Percentiles rank a stretch among this genome's conserved stretches.
Evolutionary conservation across 1,140 invertebrate species (phyloP).

Genomic region (Trachelipus rathkii): DNA sequence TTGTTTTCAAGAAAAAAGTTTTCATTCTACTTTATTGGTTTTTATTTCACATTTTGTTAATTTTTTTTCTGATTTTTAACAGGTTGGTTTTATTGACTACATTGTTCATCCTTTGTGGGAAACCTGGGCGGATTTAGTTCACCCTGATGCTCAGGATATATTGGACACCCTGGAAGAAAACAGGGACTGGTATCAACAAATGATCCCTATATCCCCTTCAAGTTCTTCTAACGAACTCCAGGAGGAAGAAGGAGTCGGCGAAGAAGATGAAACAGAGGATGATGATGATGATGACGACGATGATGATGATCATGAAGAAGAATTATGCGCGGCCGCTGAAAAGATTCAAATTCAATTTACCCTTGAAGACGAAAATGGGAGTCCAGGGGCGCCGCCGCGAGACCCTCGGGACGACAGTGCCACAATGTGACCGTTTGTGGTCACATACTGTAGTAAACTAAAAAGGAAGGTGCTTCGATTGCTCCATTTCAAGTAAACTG

Average conservation of each 20-base stretch:
- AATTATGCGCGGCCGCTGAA: slow-evolving; percentile 44
- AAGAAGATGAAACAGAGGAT: slow-evolving; percentile 16
- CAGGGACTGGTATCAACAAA: slow-evolving; percentile 91
- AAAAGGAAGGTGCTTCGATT: slow-evolving; percentile 41
- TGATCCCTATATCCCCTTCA: slow-evolving; percentile 59
- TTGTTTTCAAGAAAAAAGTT: no score
- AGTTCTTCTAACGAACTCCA: slow-evolving; percentile 48
- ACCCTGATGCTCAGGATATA: slow-evolving; percentile 96
- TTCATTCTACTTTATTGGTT: no score
- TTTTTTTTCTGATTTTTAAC: slow-evolving; percentile 27
- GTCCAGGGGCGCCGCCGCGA: slow-evolving; percentile 30
- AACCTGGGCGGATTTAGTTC: slow-evolving; percentile 97
- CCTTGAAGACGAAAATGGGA: slow-evolving; percentile 39
- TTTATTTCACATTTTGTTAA: no score
- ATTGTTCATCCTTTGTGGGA: slow-evolving; percentile 99
- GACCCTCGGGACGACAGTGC: slow-evolving; percentile 34
- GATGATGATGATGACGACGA: slow-evolving; percentile 40
- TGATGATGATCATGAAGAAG: slow-evolving; percentile 26
- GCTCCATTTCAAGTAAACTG: slow-evolving; percentile 40
- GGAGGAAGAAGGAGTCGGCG: slow-evolving; percentile 46
- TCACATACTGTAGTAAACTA: slow-evolving; percentile 38
- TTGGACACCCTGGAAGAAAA: slow-evolving; percentile 97
- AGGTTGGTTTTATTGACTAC: slow-evolving; percentile 99
- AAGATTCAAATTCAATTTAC: slow-evolving; percentile 45
- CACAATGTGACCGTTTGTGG: slow-evolving; percentile 42